Percentiles rank a stretch among this genome's conserved stretches.
Conservation (phyloP, 2,888 invertebrate genomes). For the Ormyrus nitidulus region DNA sequence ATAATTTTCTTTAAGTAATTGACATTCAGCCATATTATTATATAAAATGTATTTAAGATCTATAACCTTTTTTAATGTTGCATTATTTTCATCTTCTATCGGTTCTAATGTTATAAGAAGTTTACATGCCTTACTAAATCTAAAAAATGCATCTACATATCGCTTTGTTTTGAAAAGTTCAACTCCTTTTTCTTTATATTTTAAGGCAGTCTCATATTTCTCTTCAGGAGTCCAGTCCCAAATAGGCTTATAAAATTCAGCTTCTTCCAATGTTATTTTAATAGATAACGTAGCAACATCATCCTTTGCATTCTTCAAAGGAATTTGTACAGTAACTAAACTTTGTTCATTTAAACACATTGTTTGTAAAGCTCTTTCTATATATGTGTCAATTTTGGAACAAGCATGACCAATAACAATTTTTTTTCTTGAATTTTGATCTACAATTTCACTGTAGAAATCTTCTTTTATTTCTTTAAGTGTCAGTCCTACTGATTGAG, state of each 20-base stretch:
- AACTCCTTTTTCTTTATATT: constrained; percentile 80
- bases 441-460: constrained; percentile 73
- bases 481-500: constrained; percentile 24
- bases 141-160: constrained; percentile 82
- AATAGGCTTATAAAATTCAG: constrained; percentile 76
- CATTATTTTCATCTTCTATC: constrained; percentile 75
- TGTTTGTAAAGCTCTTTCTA: constrained; percentile 78
- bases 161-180: constrained; percentile 81
- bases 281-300: constrained; percentile 74
- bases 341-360: constrained; percentile 78
- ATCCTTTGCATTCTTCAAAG: constrained; percentile 65
- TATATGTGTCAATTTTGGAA: constrained; percentile 77
- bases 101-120: constrained; percentile 82
- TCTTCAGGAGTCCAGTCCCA: constrained; percentile 79
- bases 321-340: constrained; percentile 66
- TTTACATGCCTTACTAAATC: constrained; percentile 86
- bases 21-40: constrained; percentile 90
- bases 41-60: constrained; percentile 82
- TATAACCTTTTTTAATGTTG: constrained; percentile 77
- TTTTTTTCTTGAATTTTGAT: constrained; percentile 56
- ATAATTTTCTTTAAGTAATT: constrained; percentile 82
- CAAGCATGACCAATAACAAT: constrained; percentile 77
- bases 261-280: constrained; percentile 74
- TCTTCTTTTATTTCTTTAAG: constrained; percentile 56
- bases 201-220: constrained; percentile 76